Base-by-base conservation (phyloP, 2,113 vertebrate species). In the Smithornis capensis region DNA sequence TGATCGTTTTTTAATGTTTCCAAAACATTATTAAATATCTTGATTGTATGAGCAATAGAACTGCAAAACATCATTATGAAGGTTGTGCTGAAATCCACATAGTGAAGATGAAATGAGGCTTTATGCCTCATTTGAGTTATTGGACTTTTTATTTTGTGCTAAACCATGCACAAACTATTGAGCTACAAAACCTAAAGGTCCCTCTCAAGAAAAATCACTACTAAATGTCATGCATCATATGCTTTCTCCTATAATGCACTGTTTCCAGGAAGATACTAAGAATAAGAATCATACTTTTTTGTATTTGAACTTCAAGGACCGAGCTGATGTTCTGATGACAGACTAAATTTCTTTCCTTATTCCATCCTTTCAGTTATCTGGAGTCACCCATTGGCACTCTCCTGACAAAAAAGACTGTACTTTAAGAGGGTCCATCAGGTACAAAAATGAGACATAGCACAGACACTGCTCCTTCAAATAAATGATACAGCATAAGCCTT, bases 151-250 rank as follows among this genome's bases (percentile, higher is more conserved):
- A 78, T 86, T 91, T 63, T 94, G 89, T 84, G 91, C 62, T 96
- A 96, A 94, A 92, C 86, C 92, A 95, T 82, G 94, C 92, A 96
- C 70, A 91, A 95, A 94, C 92, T 92, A 74, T 53, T 94, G 87
- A 50, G 80, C 49, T 92, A 83, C 88, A 90, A 92, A 95, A 96
- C 28, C 37, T 91, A 92, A 91, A 95, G 74, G 88, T 93, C 65
- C 74, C 23, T 81, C 88, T 93, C 45, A 92, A 95, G 92, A 96
- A 93, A 95, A 95, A 93, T 92, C 65, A 75, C 86, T 76, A 74
- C 35, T 35, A 76, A 94, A 87, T 59, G 45, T 52, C 76, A 94
- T 55, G 50, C 62, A 91, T 96, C 76, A 64, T 64, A 77, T 6
- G 13, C 29, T 80, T 80, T 73, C 47, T 85, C 76, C 68, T 69